These are phyloP conservation scores for Cordylochernes scorpioides DNA, from an alignment of 2,888 invertebrate genomes.

Conservation along the genomic window DNA sequence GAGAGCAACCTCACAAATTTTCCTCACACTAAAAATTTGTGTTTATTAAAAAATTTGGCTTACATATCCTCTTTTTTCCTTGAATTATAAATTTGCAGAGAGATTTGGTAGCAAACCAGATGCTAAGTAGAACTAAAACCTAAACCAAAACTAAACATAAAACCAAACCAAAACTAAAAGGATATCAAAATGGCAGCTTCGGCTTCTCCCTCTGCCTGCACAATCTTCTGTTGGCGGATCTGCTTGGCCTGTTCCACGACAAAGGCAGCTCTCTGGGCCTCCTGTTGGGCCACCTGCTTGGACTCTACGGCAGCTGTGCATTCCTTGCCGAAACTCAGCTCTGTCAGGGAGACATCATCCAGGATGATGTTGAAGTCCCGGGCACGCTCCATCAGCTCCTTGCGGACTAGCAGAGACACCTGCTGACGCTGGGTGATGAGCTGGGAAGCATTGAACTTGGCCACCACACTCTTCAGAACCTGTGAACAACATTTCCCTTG, in stretches of 20 bases:
- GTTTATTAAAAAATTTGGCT: no score
- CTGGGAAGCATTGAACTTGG: constrained; percentile 98
- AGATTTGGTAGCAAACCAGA: no score
- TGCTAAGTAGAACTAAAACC: no score
- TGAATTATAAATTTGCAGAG: no score
- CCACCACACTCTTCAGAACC: constrained; percentile 85
- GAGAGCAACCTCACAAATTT: no score
- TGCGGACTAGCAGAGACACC: constrained; percentile 65
- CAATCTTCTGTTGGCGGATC: constrained; percentile 92
- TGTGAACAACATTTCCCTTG: no score
- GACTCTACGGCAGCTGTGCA: constrained; percentile 98
- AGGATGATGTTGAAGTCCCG: constrained; percentile 92
- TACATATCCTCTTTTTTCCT: no score
- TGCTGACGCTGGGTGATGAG: constrained; percentile 94
- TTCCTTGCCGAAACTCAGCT: constrained; percentile 91
- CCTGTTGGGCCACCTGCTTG: constrained; percentile 98
- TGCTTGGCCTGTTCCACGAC: constrained; percentile 92
- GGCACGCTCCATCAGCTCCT: constrained; percentile 76
- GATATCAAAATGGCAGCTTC: constrained; percentile 93
- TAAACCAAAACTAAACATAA: no score
- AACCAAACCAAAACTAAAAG: no score
- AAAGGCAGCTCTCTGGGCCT: constrained; percentile 93
- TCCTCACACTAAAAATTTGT: no score
- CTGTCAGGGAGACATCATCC: constrained; percentile 95
- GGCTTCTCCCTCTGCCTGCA: constrained; percentile 98